These are phyloP conservation scores for Drosophila kanekoi DNA, from an alignment of 2,888 invertebrate genomes.

Conservation along the genomic window DNA sequence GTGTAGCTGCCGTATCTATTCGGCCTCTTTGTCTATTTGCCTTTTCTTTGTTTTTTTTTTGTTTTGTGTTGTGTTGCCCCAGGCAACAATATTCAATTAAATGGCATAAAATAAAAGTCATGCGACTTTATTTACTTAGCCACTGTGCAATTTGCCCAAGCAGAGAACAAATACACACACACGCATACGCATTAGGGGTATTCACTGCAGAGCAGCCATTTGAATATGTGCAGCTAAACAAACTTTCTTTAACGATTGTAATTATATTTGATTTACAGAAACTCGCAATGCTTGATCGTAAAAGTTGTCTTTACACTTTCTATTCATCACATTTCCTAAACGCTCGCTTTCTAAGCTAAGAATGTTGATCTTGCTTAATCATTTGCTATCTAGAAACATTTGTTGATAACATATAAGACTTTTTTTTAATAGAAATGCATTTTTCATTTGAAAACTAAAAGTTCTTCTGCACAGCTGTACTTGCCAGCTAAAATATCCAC, in stretches of 20 bases:
- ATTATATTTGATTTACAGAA: conserved; percentile 2
- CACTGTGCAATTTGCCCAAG: conserved; percentile 34
- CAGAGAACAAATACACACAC: conserved; percentile 1
- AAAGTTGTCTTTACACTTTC: not conserved
- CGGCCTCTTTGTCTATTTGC: conserved; percentile 14
- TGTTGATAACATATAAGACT: too few species aligned
- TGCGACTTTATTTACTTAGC: conserved; percentile 42
- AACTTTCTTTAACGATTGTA: not conserved
- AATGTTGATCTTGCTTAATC: not conserved
- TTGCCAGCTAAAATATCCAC: too few species aligned
- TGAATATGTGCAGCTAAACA: too few species aligned
- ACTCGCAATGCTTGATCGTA: not conserved
- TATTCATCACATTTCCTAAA: not conserved
- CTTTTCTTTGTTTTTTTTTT: conserved; percentile 4
- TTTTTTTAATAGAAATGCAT: too few species aligned
- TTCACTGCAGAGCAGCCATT: not conserved
- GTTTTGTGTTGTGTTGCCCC: conserved; percentile 40
- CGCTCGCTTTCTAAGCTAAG: not conserved
- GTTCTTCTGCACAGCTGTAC: too few species aligned
- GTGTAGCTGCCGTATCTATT: conserved; percentile 11
- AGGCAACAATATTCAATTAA: conserved; percentile 63
- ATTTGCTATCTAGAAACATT: too few species aligned
- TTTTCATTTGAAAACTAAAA: too few species aligned
- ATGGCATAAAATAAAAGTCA: conserved; percentile 51
- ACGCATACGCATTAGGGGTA: conserved; percentile 7